These are phyloP conservation scores for Corapipo altera DNA, from an alignment of 2,113 vertebrate species.

Conservation along the genomic window DNA sequence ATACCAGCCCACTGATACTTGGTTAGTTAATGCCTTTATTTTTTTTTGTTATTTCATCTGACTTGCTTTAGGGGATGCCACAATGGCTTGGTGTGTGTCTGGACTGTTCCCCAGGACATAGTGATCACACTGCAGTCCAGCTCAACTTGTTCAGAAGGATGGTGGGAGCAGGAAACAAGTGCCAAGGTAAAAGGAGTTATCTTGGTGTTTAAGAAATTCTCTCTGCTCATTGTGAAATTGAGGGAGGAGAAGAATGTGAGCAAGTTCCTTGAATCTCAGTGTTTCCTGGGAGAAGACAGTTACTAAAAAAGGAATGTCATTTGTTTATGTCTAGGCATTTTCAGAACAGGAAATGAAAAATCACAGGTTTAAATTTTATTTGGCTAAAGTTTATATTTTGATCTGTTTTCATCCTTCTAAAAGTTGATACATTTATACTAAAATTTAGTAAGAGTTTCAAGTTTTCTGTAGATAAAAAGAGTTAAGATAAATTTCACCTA, in stretches of 20 bases:
- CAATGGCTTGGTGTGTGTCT: slow-evolving; percentile 92
- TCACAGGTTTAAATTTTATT: neutral
- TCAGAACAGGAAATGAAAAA: neutral
- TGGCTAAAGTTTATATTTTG: neutral
- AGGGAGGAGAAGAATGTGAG: neutral
- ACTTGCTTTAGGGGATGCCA: slow-evolving; percentile 87
- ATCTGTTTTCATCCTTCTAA: neutral
- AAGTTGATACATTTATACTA: neutral
- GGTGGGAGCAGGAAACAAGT: slow-evolving; percentile 84
- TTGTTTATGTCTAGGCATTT: neutral
- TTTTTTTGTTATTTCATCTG: slow-evolving; percentile 17
- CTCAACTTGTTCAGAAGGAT: slow-evolving; percentile 77
- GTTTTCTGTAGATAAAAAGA: neutral
- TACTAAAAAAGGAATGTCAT: neutral
- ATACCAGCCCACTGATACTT: neutral
- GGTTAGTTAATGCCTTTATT: neutral
- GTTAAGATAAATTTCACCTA: neutral
- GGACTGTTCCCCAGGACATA: slow-evolving; percentile 87
- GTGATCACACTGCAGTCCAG: slow-evolving; percentile 71
- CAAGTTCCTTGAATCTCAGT: accelerated
- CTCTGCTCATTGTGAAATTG: neutral
- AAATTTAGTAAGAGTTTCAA: neutral
- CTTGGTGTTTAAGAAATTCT: neutral
- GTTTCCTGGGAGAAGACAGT: neutral
- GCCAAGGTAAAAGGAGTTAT: slow-evolving; percentile 62